These are phyloP conservation scores for Schrankia costaestrigalis DNA, from an alignment of 2,888 invertebrate genomes.

Conservation along the genomic window DNA sequence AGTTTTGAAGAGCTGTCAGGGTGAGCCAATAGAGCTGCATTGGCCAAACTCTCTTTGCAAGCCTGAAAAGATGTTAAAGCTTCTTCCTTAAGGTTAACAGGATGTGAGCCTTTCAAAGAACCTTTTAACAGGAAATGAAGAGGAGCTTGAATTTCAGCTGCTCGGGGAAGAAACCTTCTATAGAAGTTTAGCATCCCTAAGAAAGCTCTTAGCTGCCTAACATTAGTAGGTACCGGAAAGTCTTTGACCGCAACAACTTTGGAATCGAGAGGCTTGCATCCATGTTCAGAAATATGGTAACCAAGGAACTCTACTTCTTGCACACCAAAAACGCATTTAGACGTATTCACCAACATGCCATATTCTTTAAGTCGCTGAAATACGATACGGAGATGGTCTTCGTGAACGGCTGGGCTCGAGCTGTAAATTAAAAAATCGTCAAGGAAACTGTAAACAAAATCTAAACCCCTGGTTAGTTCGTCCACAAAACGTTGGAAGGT, in stretches of 20 bases:
- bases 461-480: too few relatives aligned
- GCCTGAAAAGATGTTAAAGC: background rate
- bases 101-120: background rate
- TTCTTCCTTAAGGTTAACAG: background rate
- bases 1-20: too few relatives aligned
- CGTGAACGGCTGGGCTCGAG: background rate
- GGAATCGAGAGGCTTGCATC: background rate
- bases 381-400: background rate
- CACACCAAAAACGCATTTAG: conserved; percentile 1
- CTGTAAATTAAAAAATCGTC: background rate
- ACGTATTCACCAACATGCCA: background rate
- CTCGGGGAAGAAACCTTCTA: background rate
- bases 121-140: background rate
- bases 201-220: conserved; percentile 1
- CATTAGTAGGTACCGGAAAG: background rate
- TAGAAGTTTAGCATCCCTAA: background rate
- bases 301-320: background rate
- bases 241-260: background rate
- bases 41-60: background rate
- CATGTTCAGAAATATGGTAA: background rate
- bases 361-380: background rate
- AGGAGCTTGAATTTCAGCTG: conserved; percentile 1
- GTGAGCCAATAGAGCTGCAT: background rate
- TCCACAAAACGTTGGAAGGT: too few relatives aligned
- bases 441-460: background rate